Conservation (phyloP, 1,140 invertebrate genomes). For the Ips nitidus region DNA sequence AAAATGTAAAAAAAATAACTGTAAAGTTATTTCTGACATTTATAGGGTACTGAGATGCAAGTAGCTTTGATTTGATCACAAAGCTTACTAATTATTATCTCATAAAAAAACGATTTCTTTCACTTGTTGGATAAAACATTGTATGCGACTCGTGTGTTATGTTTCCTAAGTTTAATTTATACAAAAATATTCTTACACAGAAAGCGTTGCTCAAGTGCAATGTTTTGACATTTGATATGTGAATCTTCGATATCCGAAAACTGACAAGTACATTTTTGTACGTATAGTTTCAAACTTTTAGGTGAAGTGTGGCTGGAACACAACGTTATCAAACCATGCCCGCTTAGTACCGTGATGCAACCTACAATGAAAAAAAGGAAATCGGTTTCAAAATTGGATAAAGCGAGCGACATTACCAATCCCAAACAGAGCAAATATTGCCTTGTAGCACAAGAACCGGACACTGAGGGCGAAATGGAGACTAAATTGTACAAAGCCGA, state of each 20-base stretch:
- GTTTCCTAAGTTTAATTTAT: constrained; percentile 2
- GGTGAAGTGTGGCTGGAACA: constrained; percentile 90
- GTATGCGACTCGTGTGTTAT: neutral
- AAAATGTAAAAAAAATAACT: too few species aligned
- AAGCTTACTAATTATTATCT: neutral
- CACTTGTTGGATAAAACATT: too few species aligned
- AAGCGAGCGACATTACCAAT: constrained; percentile 70
- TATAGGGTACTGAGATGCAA: too few species aligned
- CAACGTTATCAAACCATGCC: constrained; percentile 69
- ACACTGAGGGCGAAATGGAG: constrained; percentile 88
- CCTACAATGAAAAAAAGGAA: constrained; percentile 80
- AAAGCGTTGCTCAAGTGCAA: too few species aligned
- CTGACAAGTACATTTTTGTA: too few species aligned
- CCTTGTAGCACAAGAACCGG: constrained; percentile 86
- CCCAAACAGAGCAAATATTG: constrained; percentile 85
- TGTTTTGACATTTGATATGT: too few species aligned
- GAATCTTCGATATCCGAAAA: too few species aligned
- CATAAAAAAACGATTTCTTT: too few species aligned
- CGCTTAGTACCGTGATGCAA: constrained; percentile 84
- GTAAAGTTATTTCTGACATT: too few species aligned
- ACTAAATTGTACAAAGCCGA: constrained; percentile 91
- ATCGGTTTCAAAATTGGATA: constrained; percentile 78
- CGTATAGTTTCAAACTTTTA: constrained; percentile 35
- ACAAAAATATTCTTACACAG: too few species aligned
- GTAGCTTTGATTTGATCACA: too few species aligned